Conservation (phyloP, 2,797 vertebrate species). For the Caiman crocodilus region DNA sequence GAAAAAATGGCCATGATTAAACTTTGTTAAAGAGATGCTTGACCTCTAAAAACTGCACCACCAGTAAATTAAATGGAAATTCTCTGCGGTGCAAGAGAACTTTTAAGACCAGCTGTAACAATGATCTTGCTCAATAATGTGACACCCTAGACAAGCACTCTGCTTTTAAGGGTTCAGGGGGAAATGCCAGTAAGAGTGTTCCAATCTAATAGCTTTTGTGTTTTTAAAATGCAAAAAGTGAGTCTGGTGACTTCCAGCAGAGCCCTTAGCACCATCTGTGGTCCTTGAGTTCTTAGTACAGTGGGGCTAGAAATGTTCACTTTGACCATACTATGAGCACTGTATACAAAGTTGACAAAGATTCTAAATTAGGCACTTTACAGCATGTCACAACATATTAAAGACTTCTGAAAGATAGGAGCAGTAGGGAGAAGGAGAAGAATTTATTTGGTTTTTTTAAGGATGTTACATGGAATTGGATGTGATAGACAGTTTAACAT, state of each 20-base stretch:
- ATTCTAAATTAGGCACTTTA: background rate
- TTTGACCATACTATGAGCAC: too few relatives aligned
- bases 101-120: background rate
- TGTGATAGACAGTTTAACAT: background rate
- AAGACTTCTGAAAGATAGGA: background rate
- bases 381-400: background rate
- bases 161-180: background rate
- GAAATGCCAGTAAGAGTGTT: background rate
- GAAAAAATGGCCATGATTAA: background rate
- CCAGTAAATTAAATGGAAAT: background rate
- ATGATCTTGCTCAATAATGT: fast-evolving
- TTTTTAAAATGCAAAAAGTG: fast-evolving
- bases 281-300: background rate
- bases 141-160: background rate
- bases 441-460: background rate
- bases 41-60: background rate
- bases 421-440: too few relatives aligned
- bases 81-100: background rate
- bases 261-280: background rate
- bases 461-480: background rate
- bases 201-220: background rate
- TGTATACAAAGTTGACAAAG: background rate
- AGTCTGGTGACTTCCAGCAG: background rate
- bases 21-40: background rate
- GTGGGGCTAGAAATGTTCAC: background rate